Conservation (phyloP, 2,797 vertebrate species). For the Cephalopachus bancanus region DNA sequence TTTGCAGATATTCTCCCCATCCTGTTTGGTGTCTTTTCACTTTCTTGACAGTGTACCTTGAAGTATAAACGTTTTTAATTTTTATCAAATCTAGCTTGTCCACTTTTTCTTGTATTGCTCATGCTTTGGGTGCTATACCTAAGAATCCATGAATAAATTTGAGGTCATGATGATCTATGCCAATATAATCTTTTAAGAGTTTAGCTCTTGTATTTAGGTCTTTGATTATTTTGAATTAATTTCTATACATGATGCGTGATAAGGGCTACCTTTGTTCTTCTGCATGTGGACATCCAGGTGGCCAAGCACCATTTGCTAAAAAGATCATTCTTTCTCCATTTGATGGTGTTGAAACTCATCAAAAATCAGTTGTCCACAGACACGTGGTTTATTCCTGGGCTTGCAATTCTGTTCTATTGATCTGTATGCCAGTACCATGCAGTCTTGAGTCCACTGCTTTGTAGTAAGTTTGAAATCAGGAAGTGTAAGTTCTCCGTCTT, state of each 20-base stretch:
- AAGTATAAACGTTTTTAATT: background rate
- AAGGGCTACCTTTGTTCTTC: background rate
- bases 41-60: background rate
- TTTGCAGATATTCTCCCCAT: background rate
- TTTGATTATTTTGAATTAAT: background rate
- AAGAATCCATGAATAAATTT: background rate
- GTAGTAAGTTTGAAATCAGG: background rate
- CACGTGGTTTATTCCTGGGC: background rate
- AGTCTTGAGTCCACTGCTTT: background rate
- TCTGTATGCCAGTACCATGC: background rate
- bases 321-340: background rate
- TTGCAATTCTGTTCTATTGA: background rate
- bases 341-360: background rate
- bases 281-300: background rate
- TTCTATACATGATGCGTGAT: background rate
- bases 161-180: background rate
- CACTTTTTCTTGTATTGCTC: background rate
- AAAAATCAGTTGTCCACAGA: background rate
- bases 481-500: background rate
- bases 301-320: background rate
- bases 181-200: background rate
- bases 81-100: background rate
- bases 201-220: background rate
- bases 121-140: background rate
- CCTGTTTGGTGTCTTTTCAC: background rate